These are phyloP conservation scores for Dasypolia templi DNA, from an alignment of 2,888 invertebrate genomes.

Conservation along the genomic window DNA sequence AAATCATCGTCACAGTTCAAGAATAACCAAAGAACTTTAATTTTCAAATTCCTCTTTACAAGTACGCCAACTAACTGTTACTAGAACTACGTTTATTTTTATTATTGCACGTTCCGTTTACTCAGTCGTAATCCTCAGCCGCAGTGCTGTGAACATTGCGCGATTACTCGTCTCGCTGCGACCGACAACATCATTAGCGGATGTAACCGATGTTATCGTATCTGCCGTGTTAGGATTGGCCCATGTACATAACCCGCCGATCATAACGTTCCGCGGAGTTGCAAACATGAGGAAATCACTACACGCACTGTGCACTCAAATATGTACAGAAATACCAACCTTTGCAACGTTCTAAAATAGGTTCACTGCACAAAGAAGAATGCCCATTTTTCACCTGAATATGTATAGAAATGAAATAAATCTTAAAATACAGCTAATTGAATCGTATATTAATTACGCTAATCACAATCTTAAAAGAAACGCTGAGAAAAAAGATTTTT, in stretches of 20 bases:
- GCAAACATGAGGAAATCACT: slow-evolving; percentile 14
- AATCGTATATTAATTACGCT: too few relatives aligned
- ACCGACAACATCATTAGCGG: slow-evolving; percentile 10
- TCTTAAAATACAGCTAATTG: too few relatives aligned
- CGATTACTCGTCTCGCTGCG: neutral
- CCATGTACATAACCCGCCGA: slow-evolving; percentile 19
- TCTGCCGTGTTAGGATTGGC: slow-evolving; percentile 17
- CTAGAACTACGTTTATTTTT: neutral
- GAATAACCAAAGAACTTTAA: neutral
- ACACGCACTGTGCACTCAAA: neutral
- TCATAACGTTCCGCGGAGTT: neutral
- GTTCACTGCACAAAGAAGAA: neutral
- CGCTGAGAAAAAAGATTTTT: too few relatives aligned
- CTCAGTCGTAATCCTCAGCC: neutral
- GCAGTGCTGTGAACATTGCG: neutral
- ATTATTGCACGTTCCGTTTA: neutral
- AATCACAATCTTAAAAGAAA: too few relatives aligned
- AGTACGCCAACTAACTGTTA: too few relatives aligned
- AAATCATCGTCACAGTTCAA: neutral
- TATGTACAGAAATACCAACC: neutral
- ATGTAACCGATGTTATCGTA: slow-evolving; percentile 1
- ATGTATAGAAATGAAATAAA: too few relatives aligned
- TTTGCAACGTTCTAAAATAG: neutral
- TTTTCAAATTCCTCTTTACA: neutral
- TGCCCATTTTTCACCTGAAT: too few relatives aligned